These are phyloP conservation scores for Ageneiosus marmoratus DNA, from an alignment of 2,113 vertebrate species.

Conservation along the genomic window DNA sequence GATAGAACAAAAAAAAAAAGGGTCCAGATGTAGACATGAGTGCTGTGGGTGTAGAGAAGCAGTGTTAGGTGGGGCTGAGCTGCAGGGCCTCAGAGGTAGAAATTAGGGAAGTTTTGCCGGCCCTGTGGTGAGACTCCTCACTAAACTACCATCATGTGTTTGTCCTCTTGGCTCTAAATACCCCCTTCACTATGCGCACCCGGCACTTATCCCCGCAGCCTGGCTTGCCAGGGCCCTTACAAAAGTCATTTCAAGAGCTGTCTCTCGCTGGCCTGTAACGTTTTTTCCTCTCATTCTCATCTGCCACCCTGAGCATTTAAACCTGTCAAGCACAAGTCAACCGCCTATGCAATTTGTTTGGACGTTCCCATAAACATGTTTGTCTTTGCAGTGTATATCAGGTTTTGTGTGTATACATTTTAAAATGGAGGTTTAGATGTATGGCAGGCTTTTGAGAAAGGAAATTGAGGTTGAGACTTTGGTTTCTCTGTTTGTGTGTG, in stretches of 20 bases:
- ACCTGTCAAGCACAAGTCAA: constrained; percentile 28
- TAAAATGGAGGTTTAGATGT: constrained; percentile 26
- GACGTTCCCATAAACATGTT: constrained; percentile 45
- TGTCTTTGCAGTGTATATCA: constrained; percentile 41
- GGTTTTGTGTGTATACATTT: constrained; percentile 20
- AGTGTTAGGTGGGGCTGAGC: constrained; percentile 55
- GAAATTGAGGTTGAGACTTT: constrained; percentile 39
- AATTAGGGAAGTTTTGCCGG: constrained; percentile 52
- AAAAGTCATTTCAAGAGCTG: constrained; percentile 62
- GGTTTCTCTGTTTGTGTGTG: neutral
- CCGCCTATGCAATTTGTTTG: constrained; percentile 3
- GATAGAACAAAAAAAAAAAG: neutral
- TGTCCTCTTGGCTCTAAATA: constrained; percentile 58
- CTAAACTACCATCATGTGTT: constrained; percentile 59
- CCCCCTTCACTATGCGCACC: constrained; percentile 48
- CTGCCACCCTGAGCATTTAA: constrained; percentile 41
- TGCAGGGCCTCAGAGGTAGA: constrained; percentile 51
- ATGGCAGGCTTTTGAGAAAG: constrained; percentile 23
- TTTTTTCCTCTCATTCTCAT: constrained; percentile 34
- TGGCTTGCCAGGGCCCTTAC: constrained; percentile 41
- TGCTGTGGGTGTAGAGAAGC: constrained; percentile 31
- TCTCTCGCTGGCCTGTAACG: constrained; percentile 44
- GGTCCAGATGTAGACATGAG: constrained; percentile 25
- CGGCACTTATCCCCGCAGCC: constrained; percentile 53
- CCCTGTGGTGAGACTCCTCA: constrained; percentile 50